These are phyloP conservation scores for Glossophaga mutica DNA, from an alignment of 2,797 vertebrate species.

Conservation along the genomic window DNA sequence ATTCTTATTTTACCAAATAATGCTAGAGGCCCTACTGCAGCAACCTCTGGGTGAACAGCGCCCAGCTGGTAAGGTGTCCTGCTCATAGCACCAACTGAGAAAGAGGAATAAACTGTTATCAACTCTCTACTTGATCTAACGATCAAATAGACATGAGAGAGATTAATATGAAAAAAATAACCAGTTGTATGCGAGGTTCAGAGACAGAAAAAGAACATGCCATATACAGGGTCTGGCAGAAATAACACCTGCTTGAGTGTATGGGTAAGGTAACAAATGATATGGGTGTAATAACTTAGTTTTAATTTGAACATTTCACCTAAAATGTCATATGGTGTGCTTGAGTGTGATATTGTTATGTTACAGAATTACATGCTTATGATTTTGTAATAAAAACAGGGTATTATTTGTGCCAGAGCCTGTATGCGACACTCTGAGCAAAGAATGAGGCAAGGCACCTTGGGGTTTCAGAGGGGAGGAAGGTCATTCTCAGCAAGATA, in stretches of 20 bases:
- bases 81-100: not conserved
- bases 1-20: too few species aligned
- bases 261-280: too few species aligned
- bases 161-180: not conserved
- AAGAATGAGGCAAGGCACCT: not conserved
- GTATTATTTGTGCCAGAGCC: too few species aligned
- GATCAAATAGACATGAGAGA: not conserved
- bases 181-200: too few species aligned
- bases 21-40: not conserved
- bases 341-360: too few species aligned
- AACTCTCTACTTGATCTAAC: not conserved
- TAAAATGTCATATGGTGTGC: too few species aligned
- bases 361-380: too few species aligned
- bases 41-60: not conserved
- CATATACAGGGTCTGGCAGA: not conserved
- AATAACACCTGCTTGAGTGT: too few species aligned
- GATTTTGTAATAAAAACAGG: too few species aligned
- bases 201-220: not conserved
- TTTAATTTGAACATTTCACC: too few species aligned
- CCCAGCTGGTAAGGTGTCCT: not conserved
- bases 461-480: not conserved
- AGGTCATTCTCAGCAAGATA: not conserved
- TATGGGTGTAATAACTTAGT: too few species aligned
- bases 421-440: not conserved
- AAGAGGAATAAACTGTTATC: not conserved